Evolutionary conservation across 2,113 vertebrate genomes (phyloP), one percentile per base, ranked within the genome.

Genomic region (Anarrhichthys ocellatus): DNA sequence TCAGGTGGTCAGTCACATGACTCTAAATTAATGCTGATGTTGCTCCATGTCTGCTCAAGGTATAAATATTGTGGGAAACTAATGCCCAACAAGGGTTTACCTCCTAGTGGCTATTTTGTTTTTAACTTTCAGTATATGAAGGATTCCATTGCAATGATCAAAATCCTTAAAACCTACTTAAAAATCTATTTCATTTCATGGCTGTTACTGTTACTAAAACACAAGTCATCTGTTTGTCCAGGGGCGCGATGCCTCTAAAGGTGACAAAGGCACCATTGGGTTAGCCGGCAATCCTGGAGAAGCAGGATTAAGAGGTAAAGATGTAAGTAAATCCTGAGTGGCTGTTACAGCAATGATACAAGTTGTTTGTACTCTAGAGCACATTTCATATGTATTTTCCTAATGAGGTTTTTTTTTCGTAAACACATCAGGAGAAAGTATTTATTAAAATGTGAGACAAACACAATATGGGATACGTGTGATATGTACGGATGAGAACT

Each of bases 241-340:
- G 97, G 97, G 97, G 4, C 94, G 94, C 20, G 90, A 89, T 56
- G 96, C 96, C 34, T 85, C 4, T 7, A 96, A 95, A 86, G 97
- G 97, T 10, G 93, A 95, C 8, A 96, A 95, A 68, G 97, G 97
- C 13, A 88, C 85, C 36, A 32, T 84, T 58, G 96, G 96, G 65
- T 73, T 84, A 38, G 73, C 93, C 22, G 96, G 96, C 85, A 95
- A 93, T 86, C 83, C 95, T 82, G 97, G 96, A 87, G 71, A 93
- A 83, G 83, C 94, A 5, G 96, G 97, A 93, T 95, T 97, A 96
- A 97, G 96, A 96, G 97, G 96, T 96, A 96, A 97, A 96, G 97
- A 97, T 95, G 97, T 97, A 96, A 97, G 97, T 97, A 96, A 94
- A 94, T 94, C 89, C 69, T 79, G 80, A 90, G 86, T 85, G 83